A percentile compares a stretch with the other conserved stretches of the same genome.
These are phyloP conservation scores for Gymnothorax javanicus DNA, from an alignment of 2,797 vertebrate genomes.

Conservation along the genomic window DNA sequence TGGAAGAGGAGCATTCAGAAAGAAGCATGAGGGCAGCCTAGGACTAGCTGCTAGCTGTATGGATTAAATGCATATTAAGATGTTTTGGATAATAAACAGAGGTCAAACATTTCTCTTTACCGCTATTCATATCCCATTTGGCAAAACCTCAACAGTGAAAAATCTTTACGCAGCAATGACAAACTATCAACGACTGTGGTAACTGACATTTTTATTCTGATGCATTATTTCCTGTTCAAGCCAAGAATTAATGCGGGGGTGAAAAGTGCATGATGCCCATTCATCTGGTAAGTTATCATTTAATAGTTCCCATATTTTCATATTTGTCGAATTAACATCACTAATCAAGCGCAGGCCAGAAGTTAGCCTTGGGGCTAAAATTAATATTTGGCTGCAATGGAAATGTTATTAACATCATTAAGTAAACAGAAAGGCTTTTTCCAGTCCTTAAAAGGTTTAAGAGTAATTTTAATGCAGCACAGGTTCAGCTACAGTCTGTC, in stretches of 20 bases:
- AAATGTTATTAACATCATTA: neutral
- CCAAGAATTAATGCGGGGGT: neutral
- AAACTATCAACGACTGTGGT: neutral
- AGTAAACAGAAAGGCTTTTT: neutral
- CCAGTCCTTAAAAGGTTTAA: neutral
- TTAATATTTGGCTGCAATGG: neutral
- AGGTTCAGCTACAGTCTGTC: neutral
- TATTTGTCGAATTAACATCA: constrained; percentile 1
- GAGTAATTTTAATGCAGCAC: neutral
- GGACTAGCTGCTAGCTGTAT: neutral
- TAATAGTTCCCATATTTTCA: neutral
- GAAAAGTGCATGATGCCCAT: constrained; percentile 14
- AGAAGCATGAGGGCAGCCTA: neutral
- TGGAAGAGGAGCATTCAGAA: neutral
- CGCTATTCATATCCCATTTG: constrained; percentile 2
- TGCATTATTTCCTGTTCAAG: neutral
- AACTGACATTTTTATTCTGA: neutral
- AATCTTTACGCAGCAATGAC: neutral
- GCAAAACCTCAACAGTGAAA: neutral
- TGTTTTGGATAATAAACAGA: neutral
- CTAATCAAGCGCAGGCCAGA: neutral
- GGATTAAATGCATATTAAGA: neutral
- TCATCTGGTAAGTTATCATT: neutral
- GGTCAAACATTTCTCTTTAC: neutral
- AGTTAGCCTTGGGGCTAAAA: constrained; percentile 3